Percentiles rank a stretch among this genome's conserved stretches.
These are phyloP conservation scores for human (Homo sapiens) DNA, from an alignment of 2,113 vertebrate species.

Conservation along the genomic window DNA sequence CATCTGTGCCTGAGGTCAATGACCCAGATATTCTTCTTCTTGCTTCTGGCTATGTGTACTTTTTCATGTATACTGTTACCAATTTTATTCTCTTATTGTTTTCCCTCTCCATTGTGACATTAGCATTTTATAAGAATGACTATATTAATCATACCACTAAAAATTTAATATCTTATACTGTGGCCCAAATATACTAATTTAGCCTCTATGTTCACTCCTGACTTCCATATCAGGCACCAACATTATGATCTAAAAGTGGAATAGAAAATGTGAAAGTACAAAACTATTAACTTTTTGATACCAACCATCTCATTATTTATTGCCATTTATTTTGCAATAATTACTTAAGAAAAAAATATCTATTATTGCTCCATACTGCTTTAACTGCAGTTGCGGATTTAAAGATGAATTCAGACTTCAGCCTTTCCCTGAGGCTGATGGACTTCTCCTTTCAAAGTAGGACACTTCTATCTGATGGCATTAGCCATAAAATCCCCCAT, in stretches of 20 bases:
- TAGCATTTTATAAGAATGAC: constrained; percentile 30
- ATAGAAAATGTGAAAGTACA: constrained; percentile 58
- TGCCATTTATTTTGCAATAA: constrained; percentile 81
- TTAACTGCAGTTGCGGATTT: constrained; percentile 79
- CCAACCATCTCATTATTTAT: constrained; percentile 79
- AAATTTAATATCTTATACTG: not conserved
- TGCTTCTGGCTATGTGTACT: constrained; percentile 9
- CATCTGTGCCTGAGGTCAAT: constrained; percentile 25
- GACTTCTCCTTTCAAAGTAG: constrained; percentile 89
- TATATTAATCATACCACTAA: constrained; percentile 31
- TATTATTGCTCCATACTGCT: constrained; percentile 74
- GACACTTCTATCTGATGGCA: constrained; percentile 90
- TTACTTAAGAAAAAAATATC: constrained; percentile 74
- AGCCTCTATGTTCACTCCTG: not conserved
- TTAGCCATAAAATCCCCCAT: constrained; percentile 90
- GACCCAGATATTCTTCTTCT: constrained; percentile 17
- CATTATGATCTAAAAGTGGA: constrained; percentile 48
- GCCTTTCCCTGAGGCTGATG: constrained; percentile 85
- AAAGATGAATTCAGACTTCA: constrained; percentile 82
- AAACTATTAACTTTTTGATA: constrained; percentile 65
- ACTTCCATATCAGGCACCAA: not conserved
- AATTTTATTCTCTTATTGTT: constrained; percentile 36
- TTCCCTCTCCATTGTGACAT: not conserved
- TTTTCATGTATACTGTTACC: not conserved
- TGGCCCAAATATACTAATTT: constrained; percentile 59